These are phyloP conservation scores for Holacanthus passer DNA, from an alignment of 2,113 vertebrate species.

Conservation along the genomic window DNA sequence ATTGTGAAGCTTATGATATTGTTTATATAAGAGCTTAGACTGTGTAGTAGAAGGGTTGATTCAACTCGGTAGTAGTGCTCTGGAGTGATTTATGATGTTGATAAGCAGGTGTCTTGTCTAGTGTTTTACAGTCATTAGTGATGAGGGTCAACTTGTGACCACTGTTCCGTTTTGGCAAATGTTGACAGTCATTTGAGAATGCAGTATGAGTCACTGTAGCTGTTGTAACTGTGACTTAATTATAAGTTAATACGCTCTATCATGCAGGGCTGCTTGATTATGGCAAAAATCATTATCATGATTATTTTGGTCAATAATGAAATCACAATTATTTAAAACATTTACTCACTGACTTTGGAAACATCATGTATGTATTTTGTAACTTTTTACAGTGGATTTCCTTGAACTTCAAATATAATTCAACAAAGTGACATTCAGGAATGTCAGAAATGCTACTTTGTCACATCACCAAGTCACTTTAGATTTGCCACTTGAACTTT, in stretches of 20 bases:
- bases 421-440: too few species aligned
- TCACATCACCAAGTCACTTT: too few species aligned
- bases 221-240: not conserved
- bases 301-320: too few species aligned
- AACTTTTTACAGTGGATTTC: too few species aligned
- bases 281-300: too few species aligned
- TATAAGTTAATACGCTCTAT: not conserved
- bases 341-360: too few species aligned
- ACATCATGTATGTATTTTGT: too few species aligned
- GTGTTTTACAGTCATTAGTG: not conserved
- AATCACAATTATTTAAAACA: too few species aligned
- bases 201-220: not conserved
- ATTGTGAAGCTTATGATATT: slow-evolving; percentile 30
- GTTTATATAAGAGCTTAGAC: slow-evolving; percentile 23
- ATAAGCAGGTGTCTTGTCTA: not conserved
- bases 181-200: not conserved
- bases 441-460: too few species aligned
- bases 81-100: not conserved
- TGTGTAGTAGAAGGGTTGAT: not conserved
- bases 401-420: too few species aligned
- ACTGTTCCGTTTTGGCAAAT: not conserved
- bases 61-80: not conserved
- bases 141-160: slow-evolving; percentile 14
- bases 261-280: too few species aligned
- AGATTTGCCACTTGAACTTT: too few species aligned